A percentile compares a stretch with the other conserved stretches of the same genome.
Conservation (phyloP, 2,888 invertebrate genomes). For the Drosophila nigritarsus region DNA sequence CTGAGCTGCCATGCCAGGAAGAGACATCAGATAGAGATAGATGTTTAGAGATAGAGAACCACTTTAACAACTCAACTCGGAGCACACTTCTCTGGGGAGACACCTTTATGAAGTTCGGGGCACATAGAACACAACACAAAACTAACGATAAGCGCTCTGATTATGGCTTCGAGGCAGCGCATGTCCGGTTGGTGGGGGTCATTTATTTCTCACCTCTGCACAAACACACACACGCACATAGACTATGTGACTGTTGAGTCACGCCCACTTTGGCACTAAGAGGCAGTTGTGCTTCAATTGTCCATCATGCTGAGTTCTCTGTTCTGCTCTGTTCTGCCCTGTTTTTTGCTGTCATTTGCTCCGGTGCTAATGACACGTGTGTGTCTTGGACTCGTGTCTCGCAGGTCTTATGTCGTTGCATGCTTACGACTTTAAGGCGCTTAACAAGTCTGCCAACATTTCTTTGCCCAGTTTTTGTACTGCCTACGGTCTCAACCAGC, state of each 20-base stretch:
- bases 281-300: slow-evolving; percentile 39
- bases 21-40: slow-evolving; percentile 2
- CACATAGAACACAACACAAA: slow-evolving; percentile 37
- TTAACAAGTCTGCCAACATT: slow-evolving; percentile 60
- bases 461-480: slow-evolving; percentile 34
- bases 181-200: slow-evolving; percentile 5
- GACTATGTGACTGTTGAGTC: neutral
- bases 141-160: slow-evolving; percentile 64
- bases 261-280: slow-evolving; percentile 39
- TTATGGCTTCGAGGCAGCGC: slow-evolving; percentile 40
- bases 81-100: slow-evolving; percentile 57
- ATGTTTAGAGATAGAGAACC: neutral
- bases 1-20: neutral
- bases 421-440: slow-evolving; percentile 61
- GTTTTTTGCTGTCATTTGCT: slow-evolving; percentile 17
- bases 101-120: slow-evolving; percentile 60
- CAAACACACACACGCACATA: neutral
- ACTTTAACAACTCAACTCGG: slow-evolving; percentile 43
- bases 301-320: slow-evolving; percentile 40
- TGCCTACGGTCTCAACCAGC: slow-evolving; percentile 4
- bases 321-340: neutral
- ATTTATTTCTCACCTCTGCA: slow-evolving; percentile 45
- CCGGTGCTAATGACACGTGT: slow-evolving; percentile 63
- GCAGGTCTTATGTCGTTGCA: slow-evolving; percentile 38
- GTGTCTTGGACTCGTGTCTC: slow-evolving; percentile 36